These are phyloP conservation scores for Drosophila seguyi DNA, from an alignment of 1,140 invertebrate species.

Conservation along the genomic window DNA sequence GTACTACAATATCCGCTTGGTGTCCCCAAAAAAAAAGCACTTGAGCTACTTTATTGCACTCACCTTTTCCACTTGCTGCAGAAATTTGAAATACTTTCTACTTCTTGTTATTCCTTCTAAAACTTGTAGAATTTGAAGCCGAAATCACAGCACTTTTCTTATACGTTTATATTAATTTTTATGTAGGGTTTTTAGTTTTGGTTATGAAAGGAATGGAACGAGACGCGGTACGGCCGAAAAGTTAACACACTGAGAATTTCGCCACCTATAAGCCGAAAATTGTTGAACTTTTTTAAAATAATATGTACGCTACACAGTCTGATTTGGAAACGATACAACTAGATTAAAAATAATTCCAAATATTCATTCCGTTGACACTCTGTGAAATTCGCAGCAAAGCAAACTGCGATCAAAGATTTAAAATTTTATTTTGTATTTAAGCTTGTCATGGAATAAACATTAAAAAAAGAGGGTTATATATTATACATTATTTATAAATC, in stretches of 20 bases:
- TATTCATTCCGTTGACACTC: constrained; percentile 32
- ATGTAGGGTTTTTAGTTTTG: not conserved
- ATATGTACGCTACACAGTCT: constrained; percentile 79
- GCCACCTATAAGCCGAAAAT: constrained; percentile 76
- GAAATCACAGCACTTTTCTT: constrained; percentile 11
- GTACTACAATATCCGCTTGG: constrained; percentile 23
- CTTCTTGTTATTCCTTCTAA: not conserved
- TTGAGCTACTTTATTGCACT: constrained; percentile 43
- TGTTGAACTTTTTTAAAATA: constrained; percentile 72
- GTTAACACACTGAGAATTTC: constrained; percentile 76
- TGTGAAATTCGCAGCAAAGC: constrained; percentile 8
- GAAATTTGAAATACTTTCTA: constrained; percentile 22
- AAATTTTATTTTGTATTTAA: not conserved
- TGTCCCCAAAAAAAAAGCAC: constrained; percentile 19
- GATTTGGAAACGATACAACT: constrained; percentile 75
- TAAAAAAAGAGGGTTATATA: not conserved
- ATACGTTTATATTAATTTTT: constrained; percentile 15
- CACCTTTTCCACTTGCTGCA: constrained; percentile 56
- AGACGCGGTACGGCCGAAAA: constrained; percentile 76
- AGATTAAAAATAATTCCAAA: constrained; percentile 36
- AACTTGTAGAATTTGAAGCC: constrained; percentile 14
- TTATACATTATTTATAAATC: not conserved
- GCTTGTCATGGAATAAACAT: not conserved
- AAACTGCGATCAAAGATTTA: constrained; percentile 5
- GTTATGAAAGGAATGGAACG: constrained; percentile 37